A percentile compares a stretch with the other conserved stretches of the same genome.
Conservation (phyloP, 1,140 invertebrate genomes). For the Dendrolimus kikuchii region DNA sequence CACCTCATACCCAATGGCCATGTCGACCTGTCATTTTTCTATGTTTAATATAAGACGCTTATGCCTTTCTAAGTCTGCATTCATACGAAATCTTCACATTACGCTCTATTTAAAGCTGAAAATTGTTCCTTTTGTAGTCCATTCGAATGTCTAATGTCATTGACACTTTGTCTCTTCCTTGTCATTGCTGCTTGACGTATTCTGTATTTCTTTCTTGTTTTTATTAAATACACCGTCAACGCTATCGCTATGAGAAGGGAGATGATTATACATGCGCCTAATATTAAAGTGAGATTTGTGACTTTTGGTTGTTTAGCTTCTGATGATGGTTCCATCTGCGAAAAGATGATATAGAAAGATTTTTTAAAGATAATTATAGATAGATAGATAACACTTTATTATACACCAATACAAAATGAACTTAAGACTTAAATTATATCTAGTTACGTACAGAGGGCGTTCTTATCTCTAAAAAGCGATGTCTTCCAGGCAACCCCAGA, state of each 20-base stretch:
- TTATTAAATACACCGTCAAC: constrained; percentile 48
- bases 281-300: constrained; percentile 37
- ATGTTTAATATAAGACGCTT: background rate
- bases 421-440: too few species aligned
- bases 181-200: constrained; percentile 44
- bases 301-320: constrained; percentile 22
- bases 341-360: constrained; percentile 14
- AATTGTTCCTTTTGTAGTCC: constrained; percentile 48
- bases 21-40: too few species aligned
- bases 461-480: too few species aligned
- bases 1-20: too few species aligned
- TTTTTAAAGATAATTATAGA: background rate
- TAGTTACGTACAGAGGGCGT: too few species aligned
- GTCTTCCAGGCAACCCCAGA: too few species aligned
- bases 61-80: background rate
- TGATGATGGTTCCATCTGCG: constrained; percentile 45
- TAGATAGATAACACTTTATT: too few species aligned
- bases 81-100: constrained; percentile 7
- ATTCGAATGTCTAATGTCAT: constrained; percentile 39
- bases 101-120: constrained; percentile 50
- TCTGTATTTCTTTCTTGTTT: constrained; percentile 34
- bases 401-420: too few species aligned
- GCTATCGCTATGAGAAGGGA: constrained; percentile 41
- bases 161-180: constrained; percentile 49
- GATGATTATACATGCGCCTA: constrained; percentile 44